Evolutionary conservation across 2,888 invertebrate species (phyloP).

Genomic region (Encarsia formosa): DNA sequence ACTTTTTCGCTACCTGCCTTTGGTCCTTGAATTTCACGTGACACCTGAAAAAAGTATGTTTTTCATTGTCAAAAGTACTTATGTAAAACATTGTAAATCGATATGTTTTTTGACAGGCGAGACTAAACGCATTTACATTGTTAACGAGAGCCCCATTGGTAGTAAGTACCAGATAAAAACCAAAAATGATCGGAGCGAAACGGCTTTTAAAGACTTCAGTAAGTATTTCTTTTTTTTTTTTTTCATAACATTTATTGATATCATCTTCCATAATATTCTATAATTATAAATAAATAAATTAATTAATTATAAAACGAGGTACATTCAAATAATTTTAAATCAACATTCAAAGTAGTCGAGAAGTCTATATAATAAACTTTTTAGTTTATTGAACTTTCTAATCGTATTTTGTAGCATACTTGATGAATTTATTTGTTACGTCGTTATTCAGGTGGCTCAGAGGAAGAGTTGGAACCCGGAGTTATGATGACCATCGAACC

Average conservation of each 20-base stretch:
- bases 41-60: constrained; percentile 12
- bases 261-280: too few relatives aligned
- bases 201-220: too few relatives aligned
- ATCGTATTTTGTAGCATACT: neutral
- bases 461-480: constrained; percentile 39
- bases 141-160: constrained; percentile 47
- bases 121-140: constrained; percentile 44
- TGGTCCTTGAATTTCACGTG: constrained; percentile 17
- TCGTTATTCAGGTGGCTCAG: too few relatives aligned
- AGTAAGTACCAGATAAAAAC: constrained; percentile 32
- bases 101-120: constrained; percentile 34
- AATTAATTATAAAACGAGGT: neutral
- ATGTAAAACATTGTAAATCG: neutral
- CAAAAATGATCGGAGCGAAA: constrained; percentile 39
- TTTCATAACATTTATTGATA: too few relatives aligned
- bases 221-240: too few relatives aligned
- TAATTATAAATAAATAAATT: too few relatives aligned
- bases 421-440: too few relatives aligned
- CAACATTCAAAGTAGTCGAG: neutral
- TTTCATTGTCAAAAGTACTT: neutral
- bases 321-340: neutral
- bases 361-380: too few relatives aligned
- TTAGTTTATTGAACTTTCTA: neutral
- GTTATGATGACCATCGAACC: constrained; percentile 43
- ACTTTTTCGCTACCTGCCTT: constrained; percentile 14